phyloP scores from a whole-genome alignment of 2,113 vertebrate species.

The Plotosus lineatus region DNA sequence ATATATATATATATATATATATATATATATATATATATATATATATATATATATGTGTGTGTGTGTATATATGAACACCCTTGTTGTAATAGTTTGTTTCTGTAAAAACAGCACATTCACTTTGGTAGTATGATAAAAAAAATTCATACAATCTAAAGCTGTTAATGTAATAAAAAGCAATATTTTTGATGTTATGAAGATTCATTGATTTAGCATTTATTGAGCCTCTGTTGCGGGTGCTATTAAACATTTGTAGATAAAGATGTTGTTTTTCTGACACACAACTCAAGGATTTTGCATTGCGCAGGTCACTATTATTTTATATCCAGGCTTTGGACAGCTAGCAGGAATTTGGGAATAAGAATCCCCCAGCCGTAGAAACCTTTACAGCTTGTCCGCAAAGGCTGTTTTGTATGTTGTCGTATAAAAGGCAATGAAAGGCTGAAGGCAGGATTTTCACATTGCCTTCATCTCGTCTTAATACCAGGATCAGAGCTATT shows the following conservation, averaged over 20 bases:
- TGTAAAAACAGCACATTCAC: neutral
- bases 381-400: neutral
- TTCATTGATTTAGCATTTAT: neutral
- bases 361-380: neutral
- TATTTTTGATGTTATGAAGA: neutral
- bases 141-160: neutral
- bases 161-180: neutral
- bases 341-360: neutral
- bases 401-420: conserved; percentile 15
- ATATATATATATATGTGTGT: too few species aligned
- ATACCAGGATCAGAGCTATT: conserved; percentile 6
- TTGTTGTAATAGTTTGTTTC: neutral
- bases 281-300: neutral
- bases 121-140: neutral
- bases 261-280: neutral
- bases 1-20: too few species aligned
- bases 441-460: conserved; percentile 4
- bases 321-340: neutral
- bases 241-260: neutral
- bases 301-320: neutral
- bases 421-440: conserved; percentile 15
- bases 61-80: neutral
- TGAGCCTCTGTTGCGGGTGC: neutral
- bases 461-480: conserved; percentile 21
- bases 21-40: too few species aligned